Evolutionary conservation across 92 coral and sea anemone genomes (phyloP).

Genomic region (Heliopora coerulea): DNA sequence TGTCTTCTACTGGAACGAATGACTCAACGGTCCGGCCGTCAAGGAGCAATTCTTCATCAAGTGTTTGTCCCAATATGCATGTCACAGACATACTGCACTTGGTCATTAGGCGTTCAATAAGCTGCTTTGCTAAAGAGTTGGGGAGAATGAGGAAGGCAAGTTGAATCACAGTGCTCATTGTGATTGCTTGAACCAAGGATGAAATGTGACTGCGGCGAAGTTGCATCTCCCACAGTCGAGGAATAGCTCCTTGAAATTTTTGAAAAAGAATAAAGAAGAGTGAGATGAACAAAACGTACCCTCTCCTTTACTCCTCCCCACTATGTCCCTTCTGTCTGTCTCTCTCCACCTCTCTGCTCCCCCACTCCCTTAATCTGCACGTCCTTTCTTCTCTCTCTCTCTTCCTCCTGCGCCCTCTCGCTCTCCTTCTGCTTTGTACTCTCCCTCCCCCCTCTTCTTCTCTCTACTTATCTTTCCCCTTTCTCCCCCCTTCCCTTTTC

Average conservation of each 20-base stretch:
- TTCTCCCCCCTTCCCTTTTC: too few species aligned
- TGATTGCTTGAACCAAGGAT: conserved; percentile 28
- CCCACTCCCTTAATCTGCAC: neutral
- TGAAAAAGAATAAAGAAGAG: neutral
- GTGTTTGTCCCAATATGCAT: conserved; percentile 7
- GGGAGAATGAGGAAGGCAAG: conserved; percentile 43
- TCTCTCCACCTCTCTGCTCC: neutral
- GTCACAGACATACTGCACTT: conserved; percentile 14
- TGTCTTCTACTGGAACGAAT: conserved; percentile 34
- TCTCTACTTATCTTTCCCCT: too few species aligned
- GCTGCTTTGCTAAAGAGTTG: conserved; percentile 4
- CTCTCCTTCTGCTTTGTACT: too few species aligned
- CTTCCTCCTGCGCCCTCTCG: too few species aligned
- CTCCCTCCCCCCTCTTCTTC: too few species aligned
- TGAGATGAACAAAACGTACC: too few species aligned
- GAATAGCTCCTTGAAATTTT: conserved; percentile 32
- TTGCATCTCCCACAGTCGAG: conserved; percentile 40
- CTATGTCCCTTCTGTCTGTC: neutral
- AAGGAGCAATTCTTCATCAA: conserved; percentile 1
- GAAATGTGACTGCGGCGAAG: conserved; percentile 24
- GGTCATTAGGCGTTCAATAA: conserved; percentile 14
- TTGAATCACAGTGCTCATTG: conserved; percentile 27
- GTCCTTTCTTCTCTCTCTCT: too few species aligned
- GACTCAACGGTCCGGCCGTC: conserved; percentile 35
- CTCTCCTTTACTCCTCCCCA: neutral